Evolutionary conservation across 2,888 invertebrate species (phyloP).

Genomic region (Hartigia nigra): DNA sequence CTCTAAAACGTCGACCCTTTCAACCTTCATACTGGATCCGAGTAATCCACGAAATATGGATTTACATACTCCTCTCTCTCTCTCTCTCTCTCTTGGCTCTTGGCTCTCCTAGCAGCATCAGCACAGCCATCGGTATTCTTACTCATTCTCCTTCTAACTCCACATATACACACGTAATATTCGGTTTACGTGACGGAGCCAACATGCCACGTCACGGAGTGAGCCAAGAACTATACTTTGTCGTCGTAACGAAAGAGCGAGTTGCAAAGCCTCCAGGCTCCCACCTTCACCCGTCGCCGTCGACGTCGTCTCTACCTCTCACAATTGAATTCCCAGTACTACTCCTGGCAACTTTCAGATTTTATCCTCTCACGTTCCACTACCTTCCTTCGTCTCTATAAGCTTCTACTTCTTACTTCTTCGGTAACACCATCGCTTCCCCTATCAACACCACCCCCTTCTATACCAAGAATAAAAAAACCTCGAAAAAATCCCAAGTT

Average conservation of each 20-base stretch:
- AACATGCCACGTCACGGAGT: slow-evolving; percentile 12
- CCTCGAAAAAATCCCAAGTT: background rate
- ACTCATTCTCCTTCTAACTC: background rate
- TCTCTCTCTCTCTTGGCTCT: background rate
- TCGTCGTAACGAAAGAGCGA: background rate
- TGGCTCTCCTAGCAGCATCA: background rate
- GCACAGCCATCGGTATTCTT: background rate
- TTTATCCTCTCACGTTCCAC: slow-evolving; percentile 38
- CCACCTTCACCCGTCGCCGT: background rate
- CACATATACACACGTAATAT: slow-evolving; percentile 26
- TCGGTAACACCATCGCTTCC: background rate
- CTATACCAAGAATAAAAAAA: background rate
- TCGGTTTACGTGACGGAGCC: slow-evolving; percentile 24
- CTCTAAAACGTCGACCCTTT: background rate
- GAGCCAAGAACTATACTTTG: background rate
- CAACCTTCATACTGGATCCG: background rate
- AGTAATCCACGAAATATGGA: slow-evolving; percentile 16
- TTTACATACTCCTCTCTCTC: slow-evolving; percentile 10
- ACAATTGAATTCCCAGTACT: slow-evolving; percentile 53
- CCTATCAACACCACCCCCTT: too few relatives aligned
- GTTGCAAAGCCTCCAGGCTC: slow-evolving; percentile 7
- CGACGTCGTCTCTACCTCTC: slow-evolving; percentile 36
- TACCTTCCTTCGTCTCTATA: background rate
- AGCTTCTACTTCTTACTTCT: background rate
- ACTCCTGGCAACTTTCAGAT: slow-evolving; percentile 54